Base-by-base conservation (phyloP, 1,140 invertebrate species). In the Mesaphorura yosii region DNA sequence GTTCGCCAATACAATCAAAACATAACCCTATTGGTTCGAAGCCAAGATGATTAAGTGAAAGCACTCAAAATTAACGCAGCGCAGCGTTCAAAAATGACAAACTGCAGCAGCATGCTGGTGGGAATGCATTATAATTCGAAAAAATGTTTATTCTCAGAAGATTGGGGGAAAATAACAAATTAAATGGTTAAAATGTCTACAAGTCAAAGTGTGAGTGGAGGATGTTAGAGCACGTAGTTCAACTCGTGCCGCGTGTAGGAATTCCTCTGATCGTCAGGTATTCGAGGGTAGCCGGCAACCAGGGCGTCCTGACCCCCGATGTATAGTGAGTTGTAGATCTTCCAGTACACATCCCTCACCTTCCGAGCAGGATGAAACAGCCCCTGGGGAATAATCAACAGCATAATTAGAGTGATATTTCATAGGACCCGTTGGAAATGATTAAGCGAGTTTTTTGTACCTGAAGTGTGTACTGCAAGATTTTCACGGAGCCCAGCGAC, bases 291-390 rank as follows among this genome's bases (percentile, higher is more conserved):
- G 14, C 90, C 92, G 39, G 90, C 88, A n/a, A 98, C 92, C 25
- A 99, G 75, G 7, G 94, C 85, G 73, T 99, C 96, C 73, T 98
- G 94, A 26, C 91, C 92, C 17, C 96, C 95, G 64, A 99, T 98
- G 65, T 99, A 98, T 15, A 99, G 75, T 2, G 93, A 95, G 73
- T 99, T 99, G 71, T 98, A 99, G 60, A 96, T 93, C 73, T 98
- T 98, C 96, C 96, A 99, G 69, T 97, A 97, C 1, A 98, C 94
- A 69, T 99, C 96, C 27, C 96, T 80, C 1, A 99, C 95, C 75
- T 98, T 98, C 52, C 96, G 76, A 10, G 96, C 96, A 10, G 96
- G 96, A 75, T 99, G 96, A 69, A 98, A 99, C 20, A 99, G 71
- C 45, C 94, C 95, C 82, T 95, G 72, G 50, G 78, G 72, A 63